phyloP scores from a whole-genome alignment of 2,113 vertebrate species.

The Desmodus rotundus region DNA sequence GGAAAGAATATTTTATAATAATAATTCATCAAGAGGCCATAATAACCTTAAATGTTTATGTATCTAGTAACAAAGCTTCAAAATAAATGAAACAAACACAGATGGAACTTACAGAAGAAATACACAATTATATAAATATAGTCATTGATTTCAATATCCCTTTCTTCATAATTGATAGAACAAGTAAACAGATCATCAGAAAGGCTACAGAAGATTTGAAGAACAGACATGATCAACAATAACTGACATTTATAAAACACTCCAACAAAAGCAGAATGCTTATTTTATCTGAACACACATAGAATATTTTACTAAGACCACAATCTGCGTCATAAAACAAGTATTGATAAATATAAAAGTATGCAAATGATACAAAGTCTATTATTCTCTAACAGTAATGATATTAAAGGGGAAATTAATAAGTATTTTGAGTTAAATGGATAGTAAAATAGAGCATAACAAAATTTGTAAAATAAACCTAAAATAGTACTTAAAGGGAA shows the following conservation, averaged over 20 bases:
- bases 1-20: not conserved
- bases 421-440: not conserved
- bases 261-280: not conserved
- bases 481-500: not conserved
- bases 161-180: not conserved
- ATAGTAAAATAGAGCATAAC: not conserved
- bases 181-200: not conserved
- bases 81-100: not conserved
- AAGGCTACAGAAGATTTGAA: not conserved
- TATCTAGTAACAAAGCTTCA: not conserved
- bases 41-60: not conserved
- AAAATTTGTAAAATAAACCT: not conserved
- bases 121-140: not conserved
- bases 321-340: not conserved
- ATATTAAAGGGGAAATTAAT: not conserved
- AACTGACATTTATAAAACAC: not conserved
- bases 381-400: not conserved
- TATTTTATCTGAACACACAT: not conserved
- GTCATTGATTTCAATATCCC: not conserved
- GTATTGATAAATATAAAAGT: not conserved
- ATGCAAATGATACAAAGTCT: not conserved
- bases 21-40: not conserved
- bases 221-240: not conserved
- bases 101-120: not conserved
- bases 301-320: not conserved